Evolutionary conservation across 2,888 invertebrate genomes (phyloP).

Genomic region (Amiota mariae): DNA sequence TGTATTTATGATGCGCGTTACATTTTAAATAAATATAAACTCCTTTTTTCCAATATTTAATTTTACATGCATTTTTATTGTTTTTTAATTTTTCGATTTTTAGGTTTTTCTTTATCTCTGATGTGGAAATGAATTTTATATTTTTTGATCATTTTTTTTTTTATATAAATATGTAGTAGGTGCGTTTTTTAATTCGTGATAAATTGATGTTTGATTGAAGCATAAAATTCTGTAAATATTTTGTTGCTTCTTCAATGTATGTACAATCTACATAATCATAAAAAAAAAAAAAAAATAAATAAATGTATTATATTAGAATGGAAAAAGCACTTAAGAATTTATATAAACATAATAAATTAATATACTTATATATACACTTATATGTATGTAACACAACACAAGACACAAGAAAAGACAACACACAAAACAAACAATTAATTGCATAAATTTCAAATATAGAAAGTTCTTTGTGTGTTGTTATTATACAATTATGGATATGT

Average conservation of each 20-base stretch:
- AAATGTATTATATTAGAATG: slow-evolving; percentile 22
- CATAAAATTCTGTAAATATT: slow-evolving; percentile 18
- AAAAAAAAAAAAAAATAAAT: neutral
- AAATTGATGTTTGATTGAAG: neutral
- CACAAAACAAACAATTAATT: neutral
- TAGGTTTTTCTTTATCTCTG: neutral
- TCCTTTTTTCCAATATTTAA: slow-evolving; percentile 15
- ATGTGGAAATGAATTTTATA: neutral
- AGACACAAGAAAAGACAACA: neutral
- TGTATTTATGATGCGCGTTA: slow-evolving; percentile 22
- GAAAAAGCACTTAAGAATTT: neutral
- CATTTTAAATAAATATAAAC: slow-evolving; percentile 18
- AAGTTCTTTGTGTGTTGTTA: neutral
- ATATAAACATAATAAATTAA: no score
- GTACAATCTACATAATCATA: slow-evolving; percentile 16
- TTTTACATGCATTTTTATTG: slow-evolving; percentile 14
- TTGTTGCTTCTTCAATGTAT: slow-evolving; percentile 24
- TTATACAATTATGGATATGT: neutral
- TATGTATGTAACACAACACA: neutral
- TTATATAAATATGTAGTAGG: no score
- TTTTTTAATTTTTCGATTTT: neutral
- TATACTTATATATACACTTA: no score
- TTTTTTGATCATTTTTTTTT: no score
- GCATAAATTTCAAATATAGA: no score
- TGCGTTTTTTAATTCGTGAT: no score